A percentile compares a stretch with the other conserved stretches of the same genome.
phyloP scores from a whole-genome alignment of 37 sponge, comb jelly and placozoan species.

The Cladorhizidae sp. region DNA sequence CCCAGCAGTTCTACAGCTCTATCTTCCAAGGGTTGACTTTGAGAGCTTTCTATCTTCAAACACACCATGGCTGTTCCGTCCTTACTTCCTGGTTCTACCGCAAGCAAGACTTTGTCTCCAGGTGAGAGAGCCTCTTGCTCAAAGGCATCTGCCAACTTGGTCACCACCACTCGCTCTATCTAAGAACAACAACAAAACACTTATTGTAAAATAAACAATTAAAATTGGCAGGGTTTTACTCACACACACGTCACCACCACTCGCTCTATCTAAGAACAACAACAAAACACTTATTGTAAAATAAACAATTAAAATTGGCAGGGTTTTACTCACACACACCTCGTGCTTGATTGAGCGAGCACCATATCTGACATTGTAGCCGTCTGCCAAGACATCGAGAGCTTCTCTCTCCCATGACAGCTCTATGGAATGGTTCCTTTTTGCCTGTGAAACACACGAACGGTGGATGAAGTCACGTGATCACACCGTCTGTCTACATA shows the following conservation, averaged over 20 bases:
- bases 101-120: constrained; percentile 59
- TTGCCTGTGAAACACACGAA: constrained; percentile 40
- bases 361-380: constrained; percentile 93
- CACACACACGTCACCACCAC: constrained; percentile 87
- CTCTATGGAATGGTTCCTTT: constrained; percentile 68
- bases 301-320: neutral
- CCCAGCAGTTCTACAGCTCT: neutral
- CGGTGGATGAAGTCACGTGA: neutral
- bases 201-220: neutral
- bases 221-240: neutral
- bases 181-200: constrained; percentile 17
- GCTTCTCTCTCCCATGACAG: constrained; percentile 81
- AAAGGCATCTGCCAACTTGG: constrained; percentile 84
- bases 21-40: no score
- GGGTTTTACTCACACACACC: no score
- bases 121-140: constrained; percentile 64
- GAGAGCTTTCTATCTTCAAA: no score
- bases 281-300: neutral
- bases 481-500: constrained; percentile 7
- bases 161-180: constrained; percentile 87
- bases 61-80: neutral
- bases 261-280: constrained; percentile 75
- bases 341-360: constrained; percentile 94
- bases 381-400: constrained; percentile 83
- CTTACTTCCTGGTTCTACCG: constrained; percentile 18